Base-by-base conservation (phyloP, 1,140 invertebrate genomes). In the Gonioctena quinquepunctata region DNA sequence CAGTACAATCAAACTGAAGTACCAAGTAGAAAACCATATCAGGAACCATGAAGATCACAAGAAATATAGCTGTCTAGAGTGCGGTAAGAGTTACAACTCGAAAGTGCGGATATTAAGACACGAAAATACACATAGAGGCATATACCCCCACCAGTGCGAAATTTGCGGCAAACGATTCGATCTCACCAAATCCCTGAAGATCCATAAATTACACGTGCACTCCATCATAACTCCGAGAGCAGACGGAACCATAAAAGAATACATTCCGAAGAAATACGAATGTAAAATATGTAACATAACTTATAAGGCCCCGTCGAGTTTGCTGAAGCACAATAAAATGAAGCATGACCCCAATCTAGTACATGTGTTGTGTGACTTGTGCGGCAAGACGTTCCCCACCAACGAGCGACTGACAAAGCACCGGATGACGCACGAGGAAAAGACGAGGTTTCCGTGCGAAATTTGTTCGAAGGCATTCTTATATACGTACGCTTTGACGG, bases 341-440 rank as follows among this genome's bases (percentile, higher is more conserved):
- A 54, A 21, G 52, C 52, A 54, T 18, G 22, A 54, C 11, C 33
- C 33, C 2, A 42, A 11, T 1, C 18, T 19, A 2, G 18, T 21
- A 8, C 18, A 11, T 23, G 52, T 70, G 19, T 42, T 68, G 0
- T 91, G 90, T 81, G 88, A 89, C 71, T 88, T 92, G 25, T 94
- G 93, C 81, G 89, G 89, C 18, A 94, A 96, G 84, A 88, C 90
- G 66, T 88, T 96, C 56, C 88, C 88, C 26, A 88, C 85, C 42
- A 85, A 87, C 0, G 89, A 90, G 57, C 89, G 90, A 63, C 82
- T 91, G 57, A 88, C 91, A 64, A 91, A 91, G 16, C 92, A 94
- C 82, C 89, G 92, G 69, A 84, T 91, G 74, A 83, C 90, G 18
- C 89, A 89, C 71, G 85, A 81, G 21, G 86, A 85, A 1, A 77